These are phyloP conservation scores for Pollachius pollachius DNA, from an alignment of 2,113 vertebrate genomes.

Conservation along the genomic window DNA sequence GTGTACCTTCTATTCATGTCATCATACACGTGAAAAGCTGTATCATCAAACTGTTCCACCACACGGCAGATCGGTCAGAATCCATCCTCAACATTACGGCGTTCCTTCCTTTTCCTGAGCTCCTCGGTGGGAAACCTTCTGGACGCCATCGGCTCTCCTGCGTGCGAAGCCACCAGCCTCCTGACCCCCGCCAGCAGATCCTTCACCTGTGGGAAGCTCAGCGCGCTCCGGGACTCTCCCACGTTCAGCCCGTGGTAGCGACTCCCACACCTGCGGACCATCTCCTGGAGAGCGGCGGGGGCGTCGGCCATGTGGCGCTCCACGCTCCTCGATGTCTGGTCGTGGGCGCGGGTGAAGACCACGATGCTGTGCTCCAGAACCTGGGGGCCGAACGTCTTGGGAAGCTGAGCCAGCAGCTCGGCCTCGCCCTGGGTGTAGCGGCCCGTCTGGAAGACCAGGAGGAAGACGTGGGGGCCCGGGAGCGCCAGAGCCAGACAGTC, in stretches of 20 bases:
- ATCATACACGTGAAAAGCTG: not conserved
- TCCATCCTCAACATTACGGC: not conserved
- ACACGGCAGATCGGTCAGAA: not conserved
- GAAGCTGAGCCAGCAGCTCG: slow-evolving; percentile 34
- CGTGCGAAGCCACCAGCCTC: slow-evolving; percentile 39
- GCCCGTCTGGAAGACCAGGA: slow-evolving; percentile 46
- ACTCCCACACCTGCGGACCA: slow-evolving; percentile 35
- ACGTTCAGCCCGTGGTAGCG: slow-evolving; percentile 40
- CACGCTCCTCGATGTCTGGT: slow-evolving; percentile 17
- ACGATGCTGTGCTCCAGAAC: slow-evolving; percentile 25
- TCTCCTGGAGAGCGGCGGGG: slow-evolving; percentile 37
- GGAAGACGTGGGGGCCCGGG: slow-evolving; percentile 45
- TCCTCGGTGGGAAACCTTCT: slow-evolving; percentile 42
- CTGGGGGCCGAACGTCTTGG: slow-evolving; percentile 43
- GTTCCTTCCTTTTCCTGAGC: slow-evolving; percentile 29
- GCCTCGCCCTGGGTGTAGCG: slow-evolving; percentile 52
- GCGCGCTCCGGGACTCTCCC: slow-evolving; percentile 15
- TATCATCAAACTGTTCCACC: no score
- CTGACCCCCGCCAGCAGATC: slow-evolving; percentile 38
- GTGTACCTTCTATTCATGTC: no score
- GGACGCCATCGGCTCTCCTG: slow-evolving; percentile 1
- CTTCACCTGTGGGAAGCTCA: slow-evolving; percentile 45
- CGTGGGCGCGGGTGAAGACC: slow-evolving; percentile 33
- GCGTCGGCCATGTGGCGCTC: slow-evolving; percentile 28
- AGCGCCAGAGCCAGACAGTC: slow-evolving; percentile 46